Evolutionary conservation across 2,888 invertebrate species (phyloP).

Genomic region (Bembecia ichneumoniformis): DNA sequence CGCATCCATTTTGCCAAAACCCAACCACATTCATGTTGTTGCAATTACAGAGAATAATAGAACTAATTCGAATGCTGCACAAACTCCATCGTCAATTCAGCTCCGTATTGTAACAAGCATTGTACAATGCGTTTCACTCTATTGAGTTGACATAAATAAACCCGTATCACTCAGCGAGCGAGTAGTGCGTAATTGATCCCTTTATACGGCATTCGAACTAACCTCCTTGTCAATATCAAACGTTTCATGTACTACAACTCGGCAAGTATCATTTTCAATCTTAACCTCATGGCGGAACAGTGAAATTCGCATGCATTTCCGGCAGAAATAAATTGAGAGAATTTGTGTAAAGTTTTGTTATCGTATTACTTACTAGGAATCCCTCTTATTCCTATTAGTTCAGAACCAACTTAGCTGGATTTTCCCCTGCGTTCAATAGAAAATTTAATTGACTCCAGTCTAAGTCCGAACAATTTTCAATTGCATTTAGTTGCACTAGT

Average conservation of each 20-base stretch:
- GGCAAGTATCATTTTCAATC: background rate
- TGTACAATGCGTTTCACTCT: slow-evolving; percentile 26
- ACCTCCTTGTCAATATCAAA: background rate
- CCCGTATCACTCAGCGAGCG: slow-evolving; percentile 31
- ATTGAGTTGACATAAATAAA: slow-evolving; percentile 28
- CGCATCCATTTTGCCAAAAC: too few species aligned
- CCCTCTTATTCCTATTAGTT: background rate
- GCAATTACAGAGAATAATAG: too few species aligned
- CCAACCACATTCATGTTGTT: too few species aligned
- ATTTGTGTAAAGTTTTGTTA: slow-evolving; percentile 3
- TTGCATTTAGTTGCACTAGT: too few species aligned
- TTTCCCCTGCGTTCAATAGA: too few species aligned
- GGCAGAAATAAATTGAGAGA: background rate
- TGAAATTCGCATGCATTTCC: background rate
- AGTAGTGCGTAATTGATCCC: slow-evolving; percentile 33
- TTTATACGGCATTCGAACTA: slow-evolving; percentile 24
- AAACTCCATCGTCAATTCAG: background rate
- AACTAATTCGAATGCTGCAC: background rate
- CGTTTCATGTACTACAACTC: background rate
- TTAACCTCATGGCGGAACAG: background rate
- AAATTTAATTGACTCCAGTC: too few species aligned
- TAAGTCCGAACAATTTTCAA: too few species aligned
- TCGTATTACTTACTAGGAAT: slow-evolving; percentile 6
- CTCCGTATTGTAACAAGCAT: slow-evolving; percentile 5
- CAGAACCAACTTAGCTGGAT: too few species aligned